Evolutionary conservation across 2,113 vertebrate species (phyloP), one percentile per base, ranked within the genome.

Genomic region (Tympanuchus pallidicinctus): DNA sequence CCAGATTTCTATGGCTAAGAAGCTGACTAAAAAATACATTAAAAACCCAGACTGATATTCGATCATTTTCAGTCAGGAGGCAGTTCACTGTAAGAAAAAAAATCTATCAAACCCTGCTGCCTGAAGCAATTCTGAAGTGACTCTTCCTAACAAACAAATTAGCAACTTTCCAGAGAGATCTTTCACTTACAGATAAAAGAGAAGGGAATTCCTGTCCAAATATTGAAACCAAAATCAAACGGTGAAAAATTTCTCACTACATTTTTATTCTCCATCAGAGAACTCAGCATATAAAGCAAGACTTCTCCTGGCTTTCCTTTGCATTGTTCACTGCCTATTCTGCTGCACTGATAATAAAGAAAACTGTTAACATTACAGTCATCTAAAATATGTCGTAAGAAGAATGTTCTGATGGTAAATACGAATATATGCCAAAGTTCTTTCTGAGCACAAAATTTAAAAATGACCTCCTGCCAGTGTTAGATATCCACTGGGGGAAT

Each of bases 401-500:
- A 60, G 43, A 52, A 25, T 54, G 6, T 56, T 82, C 77, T 59
- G 25, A 52, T 21, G 63, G 10, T 15, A 75, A 32, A 57, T 40
- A n/a, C 15, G 8, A 22, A 20, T 6, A 13, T 40, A 38, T 21
- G 8, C 20, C 71, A 22, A 92, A 67, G 4, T 0, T 75, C 79
- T 69, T 69, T 1, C 21, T 50, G 7, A 24, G 7, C 25, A 82
- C 43, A 34, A 12, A 34, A 6, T 9, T 8, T 10, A 28, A 54
- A 64, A 72, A 50, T 7, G 0, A 14, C 21, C 69, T 81, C 8
- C 25, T 94, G 3, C 1, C 6, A 34, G 3, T 47, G 5, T 14
- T 3, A 61, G 6, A 28, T 13, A 52, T 17, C 4, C 19, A 40
- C 1, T 59, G 6, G 11, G 64, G 5, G 1, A 75, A 1, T 2